Evolutionary conservation across 2,113 vertebrate species (phyloP), one percentile per base, ranked within the genome.

Genomic region (Ochotona curzoniae): DNA sequence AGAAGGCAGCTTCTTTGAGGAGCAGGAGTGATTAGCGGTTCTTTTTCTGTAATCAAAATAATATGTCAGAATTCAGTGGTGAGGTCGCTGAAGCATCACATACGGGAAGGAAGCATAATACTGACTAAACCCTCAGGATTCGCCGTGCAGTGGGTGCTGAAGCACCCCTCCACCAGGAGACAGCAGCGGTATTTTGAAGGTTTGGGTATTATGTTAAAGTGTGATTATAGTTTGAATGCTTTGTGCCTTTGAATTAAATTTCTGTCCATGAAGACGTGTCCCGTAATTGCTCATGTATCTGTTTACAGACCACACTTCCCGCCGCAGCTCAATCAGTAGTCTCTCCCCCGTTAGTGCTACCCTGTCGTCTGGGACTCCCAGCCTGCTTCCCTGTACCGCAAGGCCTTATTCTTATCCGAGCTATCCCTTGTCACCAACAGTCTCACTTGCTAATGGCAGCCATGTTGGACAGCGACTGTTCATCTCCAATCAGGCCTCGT

Each of bases 401-500:
- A 97, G 96, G 91, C 95, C 96, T 95, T 97, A 90, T 49, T 98
- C 97, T 95, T 97, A 97, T 26, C 96, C 97, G 89, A 83, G 95
- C 75, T 98, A 35, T 86, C 86, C 96, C 76, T 94, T 78, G 17
- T 98, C 97, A 96, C 93, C 97, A 95, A 70, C 96, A 83, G 23
- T 97, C 84, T 81, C 97, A 35, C 85, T 98, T 98, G 90, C 95
- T 90, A 90, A n/a, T 87, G 95, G 93, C 96, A 97, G 97, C 96
- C 94, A 94, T 89, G 89, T 96, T 95, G 98, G 98, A 93, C 98
- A 98, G 81, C 97, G 97, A 95, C 93, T 98, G 30, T 97, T 93
- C 97, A 93, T 98, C 96, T 98, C 94, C 94, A 98, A 97, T 98
- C 98, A 98, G 96, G 94, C 98, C 94, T 92, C 93, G 87, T 98